These are phyloP conservation scores for Enteromius unitaeniatus DNA, from an alignment of 2,797 vertebrate species.

Conservation along the genomic window DNA sequence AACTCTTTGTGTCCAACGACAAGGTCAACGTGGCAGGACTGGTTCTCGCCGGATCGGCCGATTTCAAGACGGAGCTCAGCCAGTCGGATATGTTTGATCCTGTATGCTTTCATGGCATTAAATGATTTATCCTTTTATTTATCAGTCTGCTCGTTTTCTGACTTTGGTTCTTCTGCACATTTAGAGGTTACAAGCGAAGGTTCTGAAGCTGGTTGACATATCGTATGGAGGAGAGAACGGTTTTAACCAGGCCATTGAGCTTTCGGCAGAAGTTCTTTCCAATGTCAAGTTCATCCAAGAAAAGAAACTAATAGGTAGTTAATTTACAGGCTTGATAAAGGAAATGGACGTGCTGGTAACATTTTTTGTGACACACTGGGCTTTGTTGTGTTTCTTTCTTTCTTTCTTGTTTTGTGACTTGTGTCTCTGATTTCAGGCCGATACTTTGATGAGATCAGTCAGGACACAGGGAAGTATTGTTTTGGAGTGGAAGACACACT, in stretches of 20 bases:
- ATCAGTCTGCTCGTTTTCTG: background rate
- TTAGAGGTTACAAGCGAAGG: constrained; percentile 87
- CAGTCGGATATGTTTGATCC: constrained; percentile 94
- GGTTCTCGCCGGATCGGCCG: constrained; percentile 88
- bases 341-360: background rate
- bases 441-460: constrained; percentile 91
- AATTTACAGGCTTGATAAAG: constrained; percentile 1
- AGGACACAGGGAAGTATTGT: constrained; percentile 90
- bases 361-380: background rate
- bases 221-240: constrained; percentile 85
- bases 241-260: constrained; percentile 91
- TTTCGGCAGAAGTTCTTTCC: constrained; percentile 90
- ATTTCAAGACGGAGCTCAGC: constrained; percentile 91
- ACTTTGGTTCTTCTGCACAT: background rate
- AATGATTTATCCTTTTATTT: background rate
- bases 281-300: constrained; percentile 93
- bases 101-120: constrained; percentile 69
- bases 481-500: constrained; percentile 90
- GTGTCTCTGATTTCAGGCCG: constrained; percentile 73
- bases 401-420: background rate
- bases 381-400: background rate
- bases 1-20: constrained; percentile 90
- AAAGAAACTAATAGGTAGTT: constrained; percentile 77
- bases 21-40: constrained; percentile 91
- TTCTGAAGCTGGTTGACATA: constrained; percentile 74